These are phyloP conservation scores for Callosobruchus maculatus DNA, from an alignment of 2,888 invertebrate species.

Conservation along the genomic window DNA sequence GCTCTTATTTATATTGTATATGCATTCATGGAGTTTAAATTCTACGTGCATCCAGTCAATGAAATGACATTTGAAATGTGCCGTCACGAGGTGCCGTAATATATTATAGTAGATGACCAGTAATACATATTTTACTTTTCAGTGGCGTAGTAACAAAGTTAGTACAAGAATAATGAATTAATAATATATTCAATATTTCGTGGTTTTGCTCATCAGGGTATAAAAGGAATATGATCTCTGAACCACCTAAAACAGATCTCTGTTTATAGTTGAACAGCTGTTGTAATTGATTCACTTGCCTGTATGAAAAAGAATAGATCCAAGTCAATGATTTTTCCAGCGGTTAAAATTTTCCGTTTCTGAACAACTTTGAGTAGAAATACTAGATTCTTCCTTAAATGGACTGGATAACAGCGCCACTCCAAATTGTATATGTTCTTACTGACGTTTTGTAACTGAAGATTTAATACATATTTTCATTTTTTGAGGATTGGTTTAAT, in stretches of 20 bases:
- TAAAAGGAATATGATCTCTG: slow-evolving; percentile 22
- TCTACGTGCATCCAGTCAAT: not conserved
- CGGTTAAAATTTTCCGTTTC: slow-evolving; percentile 18
- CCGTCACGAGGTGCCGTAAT: no score
- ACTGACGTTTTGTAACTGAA: slow-evolving; percentile 15
- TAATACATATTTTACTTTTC: not conserved
- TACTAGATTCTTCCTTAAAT: slow-evolving; percentile 9
- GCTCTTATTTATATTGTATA: no score
- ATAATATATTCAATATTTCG: not conserved
- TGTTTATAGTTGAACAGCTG: not conserved
- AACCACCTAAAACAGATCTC: slow-evolving; percentile 13
- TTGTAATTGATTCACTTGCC: slow-evolving; percentile 6
- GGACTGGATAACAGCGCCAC: slow-evolving; percentile 15
- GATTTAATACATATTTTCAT: not conserved
- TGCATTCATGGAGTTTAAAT: no score
- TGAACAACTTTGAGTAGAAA: slow-evolving; percentile 16
- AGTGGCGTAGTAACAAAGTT: not conserved
- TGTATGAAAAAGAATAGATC: slow-evolving; percentile 16
- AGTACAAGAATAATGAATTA: not conserved
- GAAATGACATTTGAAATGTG: not conserved
- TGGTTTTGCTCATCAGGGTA: slow-evolving; percentile 15
- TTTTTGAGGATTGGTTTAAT: not conserved
- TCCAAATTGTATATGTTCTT: slow-evolving; percentile 13
- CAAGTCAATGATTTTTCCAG: slow-evolving; percentile 15
- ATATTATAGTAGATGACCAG: not conserved